phyloP scores from a whole-genome alignment of 2,888 invertebrate genomes.

The Diplazon laetatorius region DNA sequence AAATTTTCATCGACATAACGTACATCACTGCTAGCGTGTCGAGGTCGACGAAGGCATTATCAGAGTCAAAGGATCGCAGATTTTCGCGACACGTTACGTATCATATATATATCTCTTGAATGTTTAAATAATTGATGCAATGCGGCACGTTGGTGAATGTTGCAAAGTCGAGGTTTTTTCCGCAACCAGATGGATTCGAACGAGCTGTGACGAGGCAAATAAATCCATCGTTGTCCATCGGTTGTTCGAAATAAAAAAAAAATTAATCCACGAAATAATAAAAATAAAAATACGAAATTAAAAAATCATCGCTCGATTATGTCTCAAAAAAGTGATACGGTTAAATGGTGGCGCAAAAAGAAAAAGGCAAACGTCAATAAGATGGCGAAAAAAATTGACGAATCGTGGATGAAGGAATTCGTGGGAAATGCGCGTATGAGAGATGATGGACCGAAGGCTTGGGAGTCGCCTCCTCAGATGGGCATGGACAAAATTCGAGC shows the following conservation, averaged over 20 bases:
- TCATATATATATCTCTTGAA: slow-evolving; percentile 28
- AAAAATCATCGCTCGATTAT: neutral
- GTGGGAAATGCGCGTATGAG: slow-evolving; percentile 51
- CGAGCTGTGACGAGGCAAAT: neutral
- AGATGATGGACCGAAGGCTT: slow-evolving; percentile 44
- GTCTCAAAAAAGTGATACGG: neutral
- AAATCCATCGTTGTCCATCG: neutral
- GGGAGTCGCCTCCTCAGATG: slow-evolving; percentile 41
- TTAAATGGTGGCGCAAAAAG: slow-evolving; percentile 32
- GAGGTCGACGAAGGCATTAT: neutral
- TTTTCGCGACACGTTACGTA: slow-evolving; percentile 2
- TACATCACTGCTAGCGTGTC: no score
- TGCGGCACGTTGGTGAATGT: slow-evolving; percentile 19
- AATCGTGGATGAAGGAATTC: slow-evolving; percentile 63
- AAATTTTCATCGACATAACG: no score
- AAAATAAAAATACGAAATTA: neutral
- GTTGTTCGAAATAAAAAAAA: neutral
- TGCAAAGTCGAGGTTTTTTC: slow-evolving; percentile 28
- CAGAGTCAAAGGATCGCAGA: neutral
- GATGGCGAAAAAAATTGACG: slow-evolving; percentile 5
- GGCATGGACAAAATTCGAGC: slow-evolving; percentile 72
- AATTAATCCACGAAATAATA: neutral
- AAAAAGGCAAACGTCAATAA: slow-evolving; percentile 10
- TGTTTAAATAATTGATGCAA: slow-evolving; percentile 50
- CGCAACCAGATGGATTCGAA: neutral